Conservation (phyloP, 1,140 invertebrate species). For the Penaeus vannamei region DNA sequence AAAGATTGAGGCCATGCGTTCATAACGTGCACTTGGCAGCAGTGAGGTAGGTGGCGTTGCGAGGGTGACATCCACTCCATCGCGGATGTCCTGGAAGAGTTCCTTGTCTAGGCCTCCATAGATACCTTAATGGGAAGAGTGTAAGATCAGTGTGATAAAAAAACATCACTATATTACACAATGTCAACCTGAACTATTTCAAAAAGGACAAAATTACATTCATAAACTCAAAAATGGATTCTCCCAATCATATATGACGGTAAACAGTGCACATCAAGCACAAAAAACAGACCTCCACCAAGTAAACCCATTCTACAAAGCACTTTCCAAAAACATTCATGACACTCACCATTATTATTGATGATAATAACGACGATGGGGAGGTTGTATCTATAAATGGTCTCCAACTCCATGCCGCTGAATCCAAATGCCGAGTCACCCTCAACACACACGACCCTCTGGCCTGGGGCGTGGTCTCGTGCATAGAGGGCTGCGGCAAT, state of each 20-base stretch:
- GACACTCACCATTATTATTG: constrained; percentile 90
- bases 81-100: constrained; percentile 80
- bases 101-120: constrained; percentile 78
- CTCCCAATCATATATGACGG: neutral
- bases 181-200: neutral
- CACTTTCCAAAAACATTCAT: too few species aligned
- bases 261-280: neutral
- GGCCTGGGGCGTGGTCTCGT: constrained; percentile 83
- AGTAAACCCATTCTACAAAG: neutral
- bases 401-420: constrained; percentile 98
- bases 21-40: constrained; percentile 85
- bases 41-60: constrained; percentile 85
- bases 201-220: too few species aligned
- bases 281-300: neutral
- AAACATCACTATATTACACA: neutral
- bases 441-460: constrained; percentile 88
- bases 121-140: constrained; percentile 8
- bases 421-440: constrained; percentile 98
- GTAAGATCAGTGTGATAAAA: too few species aligned
- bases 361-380: constrained; percentile 93
- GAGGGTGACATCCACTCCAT: constrained; percentile 76
- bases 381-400: constrained; percentile 90
- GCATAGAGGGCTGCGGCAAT: constrained; percentile 93
- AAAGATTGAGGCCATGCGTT: constrained; percentile 91
- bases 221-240: too few species aligned